Conservation (phyloP, 2,888 invertebrate species). For the Macaria liturata region DNA sequence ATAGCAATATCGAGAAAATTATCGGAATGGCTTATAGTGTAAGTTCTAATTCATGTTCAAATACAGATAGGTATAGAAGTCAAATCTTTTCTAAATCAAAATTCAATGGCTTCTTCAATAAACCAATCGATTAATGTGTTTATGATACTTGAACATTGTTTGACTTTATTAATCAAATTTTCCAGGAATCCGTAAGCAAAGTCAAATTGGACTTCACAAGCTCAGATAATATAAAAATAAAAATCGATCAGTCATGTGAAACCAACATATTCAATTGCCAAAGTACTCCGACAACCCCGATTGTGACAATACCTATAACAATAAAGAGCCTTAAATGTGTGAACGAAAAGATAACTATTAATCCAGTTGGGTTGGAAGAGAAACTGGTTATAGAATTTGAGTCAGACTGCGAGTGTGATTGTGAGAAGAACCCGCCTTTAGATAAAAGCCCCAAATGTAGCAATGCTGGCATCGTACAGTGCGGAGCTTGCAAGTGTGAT, state of each 20-base stretch:
- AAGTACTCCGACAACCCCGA: constrained; percentile 37
- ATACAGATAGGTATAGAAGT: too few species aligned
- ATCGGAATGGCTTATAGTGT: constrained; percentile 88
- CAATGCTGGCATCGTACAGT: constrained; percentile 76
- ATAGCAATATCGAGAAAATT: constrained; percentile 85
- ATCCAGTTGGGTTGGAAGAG: constrained; percentile 87
- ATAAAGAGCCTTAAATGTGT: constrained; percentile 50
- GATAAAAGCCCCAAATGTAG: constrained; percentile 53
- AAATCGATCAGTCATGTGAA: constrained; percentile 10
- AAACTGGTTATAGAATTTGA: constrained; percentile 86
- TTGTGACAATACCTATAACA: constrained; percentile 43
- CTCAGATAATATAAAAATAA: neutral
- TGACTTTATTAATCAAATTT: constrained; percentile 29
- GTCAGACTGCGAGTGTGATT: constrained; percentile 89
- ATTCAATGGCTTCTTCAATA: too few species aligned
- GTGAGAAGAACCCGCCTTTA: constrained; percentile 74
- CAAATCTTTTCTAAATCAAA: too few species aligned
- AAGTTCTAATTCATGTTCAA: constrained; percentile 39
- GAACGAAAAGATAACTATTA: constrained; percentile 25
- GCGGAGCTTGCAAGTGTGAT: constrained; percentile 86
- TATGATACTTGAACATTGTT: too few species aligned
- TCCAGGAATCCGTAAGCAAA: constrained; percentile 47
- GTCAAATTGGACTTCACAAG: constrained; percentile 34
- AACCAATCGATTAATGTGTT: neutral
- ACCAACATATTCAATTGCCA: constrained; percentile 52